Evolutionary conservation across 2,113 vertebrate genomes (phyloP), one percentile per base, ranked within the genome.

Genomic region (Rhagologus leucostigma): DNA sequence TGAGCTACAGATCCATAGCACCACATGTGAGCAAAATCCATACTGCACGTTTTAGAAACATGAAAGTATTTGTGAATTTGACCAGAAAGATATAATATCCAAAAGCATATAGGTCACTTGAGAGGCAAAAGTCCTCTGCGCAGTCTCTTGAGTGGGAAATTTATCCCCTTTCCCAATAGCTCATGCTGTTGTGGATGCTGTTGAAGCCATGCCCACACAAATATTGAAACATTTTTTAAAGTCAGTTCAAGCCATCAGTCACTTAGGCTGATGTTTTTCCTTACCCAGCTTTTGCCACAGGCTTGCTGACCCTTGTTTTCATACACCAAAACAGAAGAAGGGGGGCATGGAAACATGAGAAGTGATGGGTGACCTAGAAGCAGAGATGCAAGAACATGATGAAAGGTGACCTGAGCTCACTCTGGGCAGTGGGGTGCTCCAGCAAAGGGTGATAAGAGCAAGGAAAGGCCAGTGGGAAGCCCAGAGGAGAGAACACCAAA

Each of bases 341-440:
- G 30, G 10, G 42, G 56, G 9, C 55, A 67, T 24, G 44, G 75
- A 84, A 85, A 93, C 46, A 27, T 23, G 47, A 93, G 70, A 69
- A 8, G 41, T 1, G 4, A 32, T 3, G 17, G 33, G 23, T 87
- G 50, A 89, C 67, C 63, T 83, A 83, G 74, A 94, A 91, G 52
- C 6, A 73, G 69, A 46, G 46, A 39, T 63, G 15, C 62, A 56
- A 63, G 33, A 46, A 14, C 5, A 4, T 15, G 71, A 44, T 3
- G 4, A 77, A 83, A 94, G 60, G 47, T 80, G 85, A 80, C 90
- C 68, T 90, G 75, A 88, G 42, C 56, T 92, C 59, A 37, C 42
- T 62, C 26, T 71, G 69, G 69, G 35, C 65, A 46, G 63, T 52
- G 68, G 35, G 18, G 32, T 77, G 87, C 64, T 90, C 67, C 75